phyloP scores from a whole-genome alignment of 2,888 invertebrate species.

The Incurvaria masculella region DNA sequence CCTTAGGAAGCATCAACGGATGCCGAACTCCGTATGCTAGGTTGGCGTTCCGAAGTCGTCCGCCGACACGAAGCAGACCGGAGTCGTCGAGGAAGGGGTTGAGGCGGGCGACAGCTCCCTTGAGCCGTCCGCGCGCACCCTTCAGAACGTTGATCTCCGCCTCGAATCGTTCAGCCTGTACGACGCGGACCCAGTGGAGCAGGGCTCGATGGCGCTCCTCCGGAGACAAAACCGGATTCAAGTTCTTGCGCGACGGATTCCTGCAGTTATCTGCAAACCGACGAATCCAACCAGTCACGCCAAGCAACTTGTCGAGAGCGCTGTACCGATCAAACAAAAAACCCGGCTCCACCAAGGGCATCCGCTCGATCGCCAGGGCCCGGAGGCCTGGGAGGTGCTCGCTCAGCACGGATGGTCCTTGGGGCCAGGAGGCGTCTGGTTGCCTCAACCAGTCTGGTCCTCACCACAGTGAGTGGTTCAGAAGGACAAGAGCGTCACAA shows the following conservation, averaged over 20 bases:
- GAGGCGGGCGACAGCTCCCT: not conserved
- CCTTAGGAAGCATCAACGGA: not conserved
- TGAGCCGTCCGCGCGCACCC: not conserved
- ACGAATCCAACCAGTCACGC: not conserved
- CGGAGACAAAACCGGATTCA: not conserved
- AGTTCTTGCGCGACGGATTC: not conserved
- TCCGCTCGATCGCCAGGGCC: not conserved
- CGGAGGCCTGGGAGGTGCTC: not conserved
- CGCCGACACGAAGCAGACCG: not conserved
- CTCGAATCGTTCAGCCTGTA: not conserved
- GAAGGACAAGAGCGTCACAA: not conserved
- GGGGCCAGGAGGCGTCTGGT: not conserved
- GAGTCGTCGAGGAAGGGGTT: not conserved
- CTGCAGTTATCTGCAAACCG: not conserved
- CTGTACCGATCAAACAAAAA: not conserved
- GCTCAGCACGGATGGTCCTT: not conserved
- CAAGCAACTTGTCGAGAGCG: not conserved
- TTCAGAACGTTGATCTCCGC: not conserved
- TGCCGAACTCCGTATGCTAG: not conserved
- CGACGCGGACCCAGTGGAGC: not conserved
- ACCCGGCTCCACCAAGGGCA: not conserved
- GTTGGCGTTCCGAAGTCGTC: not conserved
- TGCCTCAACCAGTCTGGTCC: not conserved
- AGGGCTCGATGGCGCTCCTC: not conserved
- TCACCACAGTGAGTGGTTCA: constrained; percentile 2